Evolutionary conservation across 2,888 invertebrate genomes (phyloP), one percentile per base, ranked within the genome.

Genomic region (Hololepta plana): DNA sequence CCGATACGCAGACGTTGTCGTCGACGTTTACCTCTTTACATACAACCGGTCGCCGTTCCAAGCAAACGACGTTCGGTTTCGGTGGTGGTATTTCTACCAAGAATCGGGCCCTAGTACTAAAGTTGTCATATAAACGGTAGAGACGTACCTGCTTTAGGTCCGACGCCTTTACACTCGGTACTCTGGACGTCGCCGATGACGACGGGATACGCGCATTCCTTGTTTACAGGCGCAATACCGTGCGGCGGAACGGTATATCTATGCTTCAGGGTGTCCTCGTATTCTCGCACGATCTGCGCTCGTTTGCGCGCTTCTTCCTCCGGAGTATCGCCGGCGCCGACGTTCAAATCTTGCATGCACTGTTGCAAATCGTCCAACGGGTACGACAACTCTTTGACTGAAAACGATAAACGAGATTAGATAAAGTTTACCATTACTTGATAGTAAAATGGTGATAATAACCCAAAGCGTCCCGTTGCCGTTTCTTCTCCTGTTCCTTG

Each of bases 331-430:
- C 32, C 36, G 8, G 34, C 37, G 11, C 35, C 37, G 12, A 40
- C 38, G 9, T 45, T 42, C 7, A 43, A 30, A 17, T 38, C 35
- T 21, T 40, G 41, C 27, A 51, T 31, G 26, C 54, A 53, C 36
- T 47, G 45, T 20, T 54, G 49, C 39, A 50, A 37, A 28, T 49
- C 49, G n/a, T n/a, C n/a, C n/a, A n/a, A n/a, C n/a, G n/a, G n/a
- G n/a, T n/a, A n/a, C 1, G 44, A 40, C 36, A 39, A 31, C 8
- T 37, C 38, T 21, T 32, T n/a, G n/a, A n/a, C n/a, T n/a, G n/a
- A n/a, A n/a, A n/a, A n/a, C n/a, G n/a, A n/a, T n/a, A n/a, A n/a
- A n/a, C n/a, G n/a, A n/a, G n/a, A n/a, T n/a, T n/a, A n/a, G n/a
- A n/a, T n/a, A n/a, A n/a, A n/a, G n/a, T 17, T 17, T 8, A 17